Base-by-base conservation (phyloP, 2,113 vertebrate genomes). In the Solenodon paradoxus region DNA sequence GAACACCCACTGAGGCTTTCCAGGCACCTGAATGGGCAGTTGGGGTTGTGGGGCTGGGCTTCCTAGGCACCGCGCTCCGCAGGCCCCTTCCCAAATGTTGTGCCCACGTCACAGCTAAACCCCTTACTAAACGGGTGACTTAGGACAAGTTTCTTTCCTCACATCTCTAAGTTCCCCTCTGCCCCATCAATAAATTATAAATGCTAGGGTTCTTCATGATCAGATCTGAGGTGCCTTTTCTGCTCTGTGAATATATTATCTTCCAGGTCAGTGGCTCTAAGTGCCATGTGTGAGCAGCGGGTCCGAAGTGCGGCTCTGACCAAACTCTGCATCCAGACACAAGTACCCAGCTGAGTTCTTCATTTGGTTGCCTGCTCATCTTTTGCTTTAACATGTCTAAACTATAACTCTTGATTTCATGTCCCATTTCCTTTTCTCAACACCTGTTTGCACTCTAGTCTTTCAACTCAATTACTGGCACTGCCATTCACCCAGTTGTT, bases 41-140 rank as follows among this genome's bases (percentile, higher is more conserved):
- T 64, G 7, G 5, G 19, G 28, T 7, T 13, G 3, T 6, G 22
- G 26, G 7, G 6, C n/a, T 2, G 26, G 5, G 9, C 22, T n/a
- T 64, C 75, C 22, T 28, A 1, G 0, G n/a, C 9, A 2, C 47
- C 51, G 20, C 35, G 5, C 13, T 38, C 55, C 12, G 7, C 0
- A 2, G 20, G 8, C 28, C 10, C 11, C 55, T 17, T 69, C 17
- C 9, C 9, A 47, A 10, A 20, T 5, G 9, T 22, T 9, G 2
- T 28, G 1, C 15, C 53, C 1, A 13, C 9, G 49, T 28, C 32
- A 4, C 5, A 30, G 22, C 19, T 84, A 30, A 22, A 22, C 59
- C 61, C 17, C 85, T 75, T 55, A 35, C 8, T 19, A 5, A n/a
- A 20, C 30, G 15, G 45, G 66, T 4, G 5, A 35, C 42, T 38